phyloP scores from a whole-genome alignment of 2,797 vertebrate genomes.

The Microchirus variegatus region DNA sequence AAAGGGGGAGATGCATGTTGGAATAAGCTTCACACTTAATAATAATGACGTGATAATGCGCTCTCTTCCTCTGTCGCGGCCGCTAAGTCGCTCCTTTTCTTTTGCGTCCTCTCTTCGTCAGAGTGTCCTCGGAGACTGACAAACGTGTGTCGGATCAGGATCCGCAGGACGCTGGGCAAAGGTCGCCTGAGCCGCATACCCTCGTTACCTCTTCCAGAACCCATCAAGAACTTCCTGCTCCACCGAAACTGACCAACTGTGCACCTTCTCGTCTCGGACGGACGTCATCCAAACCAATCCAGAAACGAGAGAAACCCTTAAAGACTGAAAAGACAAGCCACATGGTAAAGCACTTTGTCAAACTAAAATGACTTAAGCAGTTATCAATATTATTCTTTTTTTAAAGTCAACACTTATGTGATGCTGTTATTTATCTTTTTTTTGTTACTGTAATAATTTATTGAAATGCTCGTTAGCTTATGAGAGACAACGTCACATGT shows the following conservation, averaged over 20 bases:
- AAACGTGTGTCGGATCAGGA: conserved; percentile 86
- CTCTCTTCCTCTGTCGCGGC: not conserved
- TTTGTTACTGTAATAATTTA: conserved; percentile 9
- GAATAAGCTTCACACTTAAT: no score
- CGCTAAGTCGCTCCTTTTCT: not conserved
- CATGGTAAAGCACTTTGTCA: conserved; percentile 13
- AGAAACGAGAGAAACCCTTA: conserved; percentile 1
- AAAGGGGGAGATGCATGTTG: no score
- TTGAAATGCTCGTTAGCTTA: conserved; percentile 21
- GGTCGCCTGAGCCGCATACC: conserved; percentile 81
- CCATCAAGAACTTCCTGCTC: conserved; percentile 88
- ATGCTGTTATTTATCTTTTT: not conserved
- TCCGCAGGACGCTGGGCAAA: conserved; percentile 88
- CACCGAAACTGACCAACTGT: conserved; percentile 74
- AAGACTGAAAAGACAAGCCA: conserved; percentile 15
- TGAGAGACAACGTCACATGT: conserved; percentile 31
- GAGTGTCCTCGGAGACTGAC: conserved; percentile 84
- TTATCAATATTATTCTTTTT: conserved; percentile 11
- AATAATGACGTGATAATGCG: no score
- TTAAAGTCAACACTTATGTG: conserved; percentile 10
- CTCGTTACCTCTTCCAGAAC: conserved; percentile 87
- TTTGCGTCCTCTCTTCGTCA: conserved; percentile 52
- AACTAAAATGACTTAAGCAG: not conserved
- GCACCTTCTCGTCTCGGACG: not conserved
- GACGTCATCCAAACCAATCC: conserved; percentile 4